Conservation (phyloP, 2,888 invertebrate genomes). For the Tromatobia lineatoria region DNA sequence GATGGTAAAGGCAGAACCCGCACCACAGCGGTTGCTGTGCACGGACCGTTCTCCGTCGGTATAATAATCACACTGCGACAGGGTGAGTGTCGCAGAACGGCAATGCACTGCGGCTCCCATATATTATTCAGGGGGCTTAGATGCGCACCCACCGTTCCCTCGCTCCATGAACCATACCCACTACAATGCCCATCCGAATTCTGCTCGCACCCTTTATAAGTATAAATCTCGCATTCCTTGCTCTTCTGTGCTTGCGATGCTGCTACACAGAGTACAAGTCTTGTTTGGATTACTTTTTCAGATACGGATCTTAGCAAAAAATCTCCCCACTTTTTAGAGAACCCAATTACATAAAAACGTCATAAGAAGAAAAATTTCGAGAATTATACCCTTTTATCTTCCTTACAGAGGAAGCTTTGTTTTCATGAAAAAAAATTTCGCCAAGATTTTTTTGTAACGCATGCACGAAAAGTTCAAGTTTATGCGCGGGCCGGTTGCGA, state of each 20-base stretch:
- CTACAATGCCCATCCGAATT: slow-evolving; percentile 65
- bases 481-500: no score
- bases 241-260: not conserved
- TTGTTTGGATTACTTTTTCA: slow-evolving; percentile 5
- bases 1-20: not conserved
- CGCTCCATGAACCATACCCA: slow-evolving; percentile 66
- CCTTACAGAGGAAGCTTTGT: no score
- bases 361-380: no score
- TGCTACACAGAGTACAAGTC: slow-evolving; percentile 24
- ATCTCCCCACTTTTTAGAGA: no score
- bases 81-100: slow-evolving; percentile 76
- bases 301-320: not conserved
- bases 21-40: not conserved
- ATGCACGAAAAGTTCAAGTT: no score
- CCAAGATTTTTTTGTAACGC: no score
- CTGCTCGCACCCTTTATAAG: slow-evolving; percentile 17
- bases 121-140: slow-evolving; percentile 80
- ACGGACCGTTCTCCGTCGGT: slow-evolving; percentile 47
- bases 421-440: no score
- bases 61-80: slow-evolving; percentile 78
- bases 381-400: no score
- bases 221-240: slow-evolving; percentile 12
- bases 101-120: slow-evolving; percentile 79
- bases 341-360: no score
- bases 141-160: slow-evolving; percentile 63